Percentiles rank a stretch among this genome's conserved stretches.
These are phyloP conservation scores for Pheucticus melanocephalus DNA, from an alignment of 2,113 vertebrate species.

Conservation along the genomic window DNA sequence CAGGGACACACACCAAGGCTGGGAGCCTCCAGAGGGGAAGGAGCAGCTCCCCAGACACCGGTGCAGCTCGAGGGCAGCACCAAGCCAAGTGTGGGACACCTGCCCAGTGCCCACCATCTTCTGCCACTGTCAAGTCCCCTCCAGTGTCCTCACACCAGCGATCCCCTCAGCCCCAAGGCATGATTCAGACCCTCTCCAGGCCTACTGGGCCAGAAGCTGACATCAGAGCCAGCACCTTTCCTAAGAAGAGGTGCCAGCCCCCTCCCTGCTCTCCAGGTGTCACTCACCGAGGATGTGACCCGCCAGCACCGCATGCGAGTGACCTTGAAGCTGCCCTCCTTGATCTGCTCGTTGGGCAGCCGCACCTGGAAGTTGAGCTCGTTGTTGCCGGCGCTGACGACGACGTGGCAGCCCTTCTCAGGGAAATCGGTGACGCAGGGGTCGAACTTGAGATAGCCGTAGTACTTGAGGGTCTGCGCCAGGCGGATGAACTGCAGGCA, in stretches of 20 bases:
- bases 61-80: neutral
- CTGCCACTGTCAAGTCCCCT: neutral
- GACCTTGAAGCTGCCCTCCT: constrained; percentile 98
- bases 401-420: constrained; percentile 93
- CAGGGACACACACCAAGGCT: neutral
- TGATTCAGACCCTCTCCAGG: rapidly evolving
- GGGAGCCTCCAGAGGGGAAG: neutral
- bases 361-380: constrained; percentile 98
- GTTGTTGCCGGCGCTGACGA: constrained; percentile 95
- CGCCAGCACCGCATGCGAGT: constrained; percentile 98
- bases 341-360: constrained; percentile 91
- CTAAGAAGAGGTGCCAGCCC: too few species aligned
- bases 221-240: neutral
- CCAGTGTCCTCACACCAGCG: rapidly evolving
- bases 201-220: neutral
- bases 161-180: neutral
- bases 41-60: neutral
- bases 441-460: constrained; percentile 95
- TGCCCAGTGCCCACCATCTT: neutral
- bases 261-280: rapidly evolving
- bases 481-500: constrained; percentile 87
- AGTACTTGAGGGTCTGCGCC: constrained; percentile 96
- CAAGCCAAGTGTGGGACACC: neutral
- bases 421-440: constrained; percentile 97
- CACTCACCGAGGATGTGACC: constrained; percentile 95